Evolutionary conservation across 2,113 vertebrate genomes (phyloP).

Genomic region (Epinephelus cyanopodus): DNA sequence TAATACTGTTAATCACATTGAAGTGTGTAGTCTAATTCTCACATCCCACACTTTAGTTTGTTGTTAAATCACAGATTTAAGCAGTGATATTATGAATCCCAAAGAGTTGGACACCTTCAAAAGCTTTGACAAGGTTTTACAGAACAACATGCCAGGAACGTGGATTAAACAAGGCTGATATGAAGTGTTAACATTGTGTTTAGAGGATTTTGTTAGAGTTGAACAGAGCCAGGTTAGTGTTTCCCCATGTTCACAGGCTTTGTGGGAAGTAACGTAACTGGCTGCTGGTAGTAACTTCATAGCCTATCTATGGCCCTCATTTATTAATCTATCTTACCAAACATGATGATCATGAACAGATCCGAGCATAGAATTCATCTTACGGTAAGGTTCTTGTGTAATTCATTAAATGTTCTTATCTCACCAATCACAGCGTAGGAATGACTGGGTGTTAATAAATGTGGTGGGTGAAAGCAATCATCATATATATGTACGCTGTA

Average conservation of each 20-base stretch:
- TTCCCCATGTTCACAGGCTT: background rate
- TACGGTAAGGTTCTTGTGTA: too few relatives aligned
- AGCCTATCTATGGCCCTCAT: too few relatives aligned
- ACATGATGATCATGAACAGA: too few relatives aligned
- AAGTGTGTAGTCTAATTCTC: constrained; percentile 54
- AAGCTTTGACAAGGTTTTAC: constrained; percentile 17
- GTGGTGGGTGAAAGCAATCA: too few relatives aligned
- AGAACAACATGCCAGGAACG: background rate
- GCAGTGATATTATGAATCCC: constrained; percentile 40
- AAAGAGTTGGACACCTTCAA: constrained; percentile 24
- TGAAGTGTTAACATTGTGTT: background rate
- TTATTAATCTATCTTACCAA: too few relatives aligned
- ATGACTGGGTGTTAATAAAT: too few relatives aligned
- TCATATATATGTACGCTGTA: too few relatives aligned
- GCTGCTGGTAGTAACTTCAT: background rate
- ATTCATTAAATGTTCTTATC: too few relatives aligned
- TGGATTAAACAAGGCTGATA: background rate
- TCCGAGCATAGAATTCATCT: too few relatives aligned
- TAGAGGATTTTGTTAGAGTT: background rate
- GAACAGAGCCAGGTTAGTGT: background rate
- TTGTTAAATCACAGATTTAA: constrained; percentile 41
- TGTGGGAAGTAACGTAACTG: background rate
- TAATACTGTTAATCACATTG: constrained; percentile 58
- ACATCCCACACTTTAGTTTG: constrained; percentile 42
- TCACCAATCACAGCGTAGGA: too few relatives aligned